Evolutionary conservation across 2,113 vertebrate species (phyloP).

Genomic region (Gambusia holbrooki): DNA sequence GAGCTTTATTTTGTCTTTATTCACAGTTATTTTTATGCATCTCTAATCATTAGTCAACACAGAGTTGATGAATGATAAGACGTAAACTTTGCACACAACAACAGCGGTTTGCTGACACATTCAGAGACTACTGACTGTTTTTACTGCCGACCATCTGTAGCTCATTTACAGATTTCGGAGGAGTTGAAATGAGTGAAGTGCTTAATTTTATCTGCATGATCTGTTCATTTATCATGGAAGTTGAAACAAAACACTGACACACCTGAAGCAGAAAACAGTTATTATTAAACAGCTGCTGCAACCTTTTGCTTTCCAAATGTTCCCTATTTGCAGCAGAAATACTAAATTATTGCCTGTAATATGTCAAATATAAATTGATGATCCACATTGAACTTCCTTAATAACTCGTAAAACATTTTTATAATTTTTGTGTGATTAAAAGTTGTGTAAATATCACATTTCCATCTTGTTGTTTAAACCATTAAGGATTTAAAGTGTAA

Average conservation of each 20-base stretch:
- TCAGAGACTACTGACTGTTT: not conserved
- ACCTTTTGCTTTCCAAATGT: not conserved
- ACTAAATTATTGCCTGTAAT: not conserved
- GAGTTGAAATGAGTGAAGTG: not conserved
- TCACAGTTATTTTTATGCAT: slow-evolving; percentile 3
- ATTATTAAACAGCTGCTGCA: too few relatives aligned
- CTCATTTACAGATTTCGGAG: slow-evolving; percentile 4
- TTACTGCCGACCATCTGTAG: not conserved
- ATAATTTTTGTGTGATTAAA: not conserved
- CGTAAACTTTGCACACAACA: slow-evolving; percentile 44
- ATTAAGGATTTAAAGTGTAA: not conserved
- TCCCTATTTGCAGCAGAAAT: not conserved
- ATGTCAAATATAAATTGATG: not conserved
- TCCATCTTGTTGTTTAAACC: not conserved
- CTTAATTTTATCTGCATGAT: not conserved
- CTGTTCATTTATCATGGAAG: not conserved
- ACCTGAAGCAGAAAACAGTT: too few relatives aligned
- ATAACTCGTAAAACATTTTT: not conserved
- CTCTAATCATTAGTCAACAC: slow-evolving; percentile 63
- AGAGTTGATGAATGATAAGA: slow-evolving; percentile 33
- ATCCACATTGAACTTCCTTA: not conserved
- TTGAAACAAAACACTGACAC: not conserved
- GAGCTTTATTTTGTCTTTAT: slow-evolving; percentile 9
- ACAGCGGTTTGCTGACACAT: not conserved
- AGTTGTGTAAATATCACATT: not conserved